Evolutionary conservation across 2,888 invertebrate genomes (phyloP).

Genomic region (Lepidonotus clava): DNA sequence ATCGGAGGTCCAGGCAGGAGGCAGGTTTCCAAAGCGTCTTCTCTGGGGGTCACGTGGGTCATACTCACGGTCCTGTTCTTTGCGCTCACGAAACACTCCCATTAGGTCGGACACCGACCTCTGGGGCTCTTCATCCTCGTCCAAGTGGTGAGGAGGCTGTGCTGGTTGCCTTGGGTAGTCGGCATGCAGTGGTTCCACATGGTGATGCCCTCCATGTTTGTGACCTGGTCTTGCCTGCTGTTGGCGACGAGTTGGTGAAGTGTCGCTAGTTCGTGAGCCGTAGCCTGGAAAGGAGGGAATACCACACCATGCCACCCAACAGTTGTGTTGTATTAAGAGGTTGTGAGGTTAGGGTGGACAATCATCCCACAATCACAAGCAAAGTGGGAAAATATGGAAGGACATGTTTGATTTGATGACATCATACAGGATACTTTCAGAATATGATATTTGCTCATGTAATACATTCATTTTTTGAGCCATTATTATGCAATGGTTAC

Average conservation of each 20-base stretch:
- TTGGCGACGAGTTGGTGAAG: neutral
- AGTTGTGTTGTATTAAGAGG: too few relatives aligned
- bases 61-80: conserved; percentile 30
- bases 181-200: too few relatives aligned
- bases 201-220: too few relatives aligned
- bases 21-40: neutral
- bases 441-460: too few relatives aligned
- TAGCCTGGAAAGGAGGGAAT: conserved; percentile 39
- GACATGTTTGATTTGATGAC: too few relatives aligned
- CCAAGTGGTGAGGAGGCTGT: neutral
- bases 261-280: neutral
- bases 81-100: neutral
- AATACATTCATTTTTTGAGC: too few relatives aligned
- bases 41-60: neutral
- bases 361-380: neutral
- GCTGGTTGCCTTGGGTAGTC: too few relatives aligned
- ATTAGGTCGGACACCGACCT: conserved; percentile 26
- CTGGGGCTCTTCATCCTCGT: neutral
- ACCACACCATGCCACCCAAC: conserved; percentile 44
- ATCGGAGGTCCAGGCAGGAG: conserved; percentile 20
- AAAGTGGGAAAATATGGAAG: too few relatives aligned
- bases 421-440: too few relatives aligned
- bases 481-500: too few relatives aligned
- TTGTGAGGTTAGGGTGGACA: too few relatives aligned
- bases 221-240: neutral